A percentile compares a stretch with the other conserved stretches of the same genome.
Conservation (phyloP, 2,797 vertebrate genomes). For the Novumbra hubbsi region DNA sequence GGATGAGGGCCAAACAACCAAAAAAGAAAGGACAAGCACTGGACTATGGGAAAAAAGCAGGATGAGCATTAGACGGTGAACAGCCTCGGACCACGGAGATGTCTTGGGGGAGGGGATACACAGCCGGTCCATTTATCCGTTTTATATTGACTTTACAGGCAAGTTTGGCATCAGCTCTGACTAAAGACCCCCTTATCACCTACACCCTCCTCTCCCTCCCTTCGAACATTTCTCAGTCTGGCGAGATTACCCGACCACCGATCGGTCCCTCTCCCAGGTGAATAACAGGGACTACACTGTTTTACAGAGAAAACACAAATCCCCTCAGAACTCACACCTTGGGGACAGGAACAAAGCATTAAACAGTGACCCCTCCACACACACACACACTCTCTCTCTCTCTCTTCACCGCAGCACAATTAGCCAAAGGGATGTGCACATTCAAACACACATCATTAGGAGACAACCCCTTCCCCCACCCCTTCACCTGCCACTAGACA, state of each 20-base stretch:
- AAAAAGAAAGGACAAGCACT: conserved; percentile 23
- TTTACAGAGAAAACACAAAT: conserved; percentile 9
- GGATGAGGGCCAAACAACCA: neutral
- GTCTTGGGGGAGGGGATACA: too few relatives aligned
- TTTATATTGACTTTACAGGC: neutral
- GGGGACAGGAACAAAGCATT: conserved; percentile 37
- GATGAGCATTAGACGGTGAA: neutral
- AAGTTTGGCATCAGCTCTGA: neutral
- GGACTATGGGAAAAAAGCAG: conserved; percentile 13
- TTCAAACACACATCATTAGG: neutral
- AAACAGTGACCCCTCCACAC: neutral
- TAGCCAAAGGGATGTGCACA: neutral
- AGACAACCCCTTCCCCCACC: neutral
- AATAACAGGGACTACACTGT: conserved; percentile 59
- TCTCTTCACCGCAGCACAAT: neutral
- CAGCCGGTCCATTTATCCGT: too few relatives aligned
- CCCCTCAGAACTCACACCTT: conserved; percentile 36
- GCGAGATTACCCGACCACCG: conserved; percentile 54
- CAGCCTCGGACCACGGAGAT: too few relatives aligned
- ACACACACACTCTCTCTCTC: too few relatives aligned
- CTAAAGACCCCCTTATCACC: conserved; percentile 19
- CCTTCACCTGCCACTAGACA: neutral
- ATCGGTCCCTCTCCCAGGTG: conserved; percentile 56
- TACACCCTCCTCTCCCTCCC: conserved; percentile 42
- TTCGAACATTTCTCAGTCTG: conserved; percentile 24